Percentiles rank a stretch among this genome's conserved stretches.
Conservation (phyloP, 2,797 vertebrate genomes). For the Sylvilagus floridanus region DNA sequence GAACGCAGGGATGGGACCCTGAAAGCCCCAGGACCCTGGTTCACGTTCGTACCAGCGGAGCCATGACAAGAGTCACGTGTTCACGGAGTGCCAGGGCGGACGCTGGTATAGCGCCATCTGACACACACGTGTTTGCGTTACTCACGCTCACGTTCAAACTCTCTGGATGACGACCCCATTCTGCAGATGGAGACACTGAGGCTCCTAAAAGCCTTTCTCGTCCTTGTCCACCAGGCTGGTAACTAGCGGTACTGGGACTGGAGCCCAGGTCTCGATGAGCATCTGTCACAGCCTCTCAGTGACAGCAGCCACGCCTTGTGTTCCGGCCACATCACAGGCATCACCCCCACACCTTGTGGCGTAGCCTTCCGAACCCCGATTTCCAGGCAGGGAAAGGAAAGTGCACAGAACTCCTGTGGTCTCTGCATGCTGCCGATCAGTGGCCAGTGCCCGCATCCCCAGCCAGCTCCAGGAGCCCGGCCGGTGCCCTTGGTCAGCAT, state of each 20-base stretch:
- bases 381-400: conserved; percentile 1
- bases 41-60: neutral
- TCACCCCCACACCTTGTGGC: neutral
- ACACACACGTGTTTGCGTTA: neutral
- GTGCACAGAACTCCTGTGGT: neutral
- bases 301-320: neutral
- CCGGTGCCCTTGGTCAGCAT: neutral
- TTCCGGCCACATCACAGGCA: rapidly evolving
- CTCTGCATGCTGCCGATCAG: neutral
- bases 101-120: neutral
- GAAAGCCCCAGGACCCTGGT: neutral
- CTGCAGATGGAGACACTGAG: neutral
- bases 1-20: neutral
- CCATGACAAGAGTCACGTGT: neutral
- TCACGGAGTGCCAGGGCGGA: neutral
- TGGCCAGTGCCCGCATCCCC: neutral
- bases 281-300: neutral
- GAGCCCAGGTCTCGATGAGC: neutral
- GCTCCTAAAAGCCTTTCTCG: neutral
- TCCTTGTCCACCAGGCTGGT: neutral
- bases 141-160: too few relatives aligned
- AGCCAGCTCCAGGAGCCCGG: neutral
- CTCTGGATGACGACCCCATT: too few relatives aligned
- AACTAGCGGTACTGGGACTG: neutral
- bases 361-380: neutral